phyloP scores from a whole-genome alignment of 2,797 vertebrate species.

The Microhierax caerulescens region DNA sequence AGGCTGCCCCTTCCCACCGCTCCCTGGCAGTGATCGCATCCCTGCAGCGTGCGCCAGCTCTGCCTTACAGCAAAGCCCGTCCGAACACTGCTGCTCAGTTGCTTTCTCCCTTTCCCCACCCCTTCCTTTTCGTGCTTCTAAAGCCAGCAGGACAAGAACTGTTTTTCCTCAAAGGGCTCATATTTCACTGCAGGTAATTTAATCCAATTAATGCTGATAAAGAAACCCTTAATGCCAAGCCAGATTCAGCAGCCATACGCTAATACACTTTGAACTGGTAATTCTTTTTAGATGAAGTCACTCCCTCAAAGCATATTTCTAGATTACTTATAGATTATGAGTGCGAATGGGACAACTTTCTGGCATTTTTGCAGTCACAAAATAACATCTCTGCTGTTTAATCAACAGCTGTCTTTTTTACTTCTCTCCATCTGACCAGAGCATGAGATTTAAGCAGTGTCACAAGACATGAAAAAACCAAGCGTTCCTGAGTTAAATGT shows the following conservation, averaged over 20 bases:
- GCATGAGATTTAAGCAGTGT: not conserved
- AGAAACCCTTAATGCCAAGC: slow-evolving; percentile 23
- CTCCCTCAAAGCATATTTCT: slow-evolving; percentile 21
- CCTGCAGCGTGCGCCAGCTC: not conserved
- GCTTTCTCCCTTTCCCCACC: not conserved
- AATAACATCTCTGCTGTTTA: slow-evolving; percentile 4
- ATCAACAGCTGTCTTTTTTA: slow-evolving; percentile 28
- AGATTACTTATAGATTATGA: slow-evolving; percentile 39
- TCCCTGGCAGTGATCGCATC: not conserved
- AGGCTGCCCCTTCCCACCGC: not conserved
- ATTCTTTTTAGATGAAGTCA: slow-evolving; percentile 41
- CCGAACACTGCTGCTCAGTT: not conserved
- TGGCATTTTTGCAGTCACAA: slow-evolving; percentile 11
- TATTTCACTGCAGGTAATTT: slow-evolving; percentile 44
- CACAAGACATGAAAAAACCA: not conserved
- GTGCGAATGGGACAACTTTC: slow-evolving; percentile 12
- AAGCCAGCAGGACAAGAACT: not conserved
- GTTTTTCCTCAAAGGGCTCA: not conserved
- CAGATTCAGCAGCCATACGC: not conserved
- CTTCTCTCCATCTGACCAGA: not conserved
- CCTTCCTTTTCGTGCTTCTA: not conserved
- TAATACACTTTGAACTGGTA: slow-evolving; percentile 23
- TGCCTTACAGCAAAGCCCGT: not conserved
- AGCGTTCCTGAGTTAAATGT: slow-evolving; percentile 13
- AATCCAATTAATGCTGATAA: slow-evolving; percentile 31